phyloP scores from a whole-genome alignment of 2,888 invertebrate species.

The Spialia ferax region DNA sequence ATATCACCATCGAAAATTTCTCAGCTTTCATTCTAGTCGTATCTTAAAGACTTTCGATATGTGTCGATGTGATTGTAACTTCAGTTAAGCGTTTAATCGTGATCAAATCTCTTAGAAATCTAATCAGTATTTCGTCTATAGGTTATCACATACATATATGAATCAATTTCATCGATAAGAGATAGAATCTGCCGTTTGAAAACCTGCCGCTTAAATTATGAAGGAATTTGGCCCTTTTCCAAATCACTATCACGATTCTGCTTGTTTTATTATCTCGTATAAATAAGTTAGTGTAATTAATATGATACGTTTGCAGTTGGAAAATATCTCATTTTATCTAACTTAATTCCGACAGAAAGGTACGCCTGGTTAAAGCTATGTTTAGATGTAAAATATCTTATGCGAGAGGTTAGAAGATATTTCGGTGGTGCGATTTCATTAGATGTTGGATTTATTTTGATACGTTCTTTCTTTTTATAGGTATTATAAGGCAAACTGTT shows the following conservation, averaged over 20 bases:
- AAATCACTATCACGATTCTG: not conserved
- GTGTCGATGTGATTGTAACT: not conserved
- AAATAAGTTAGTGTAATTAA: conserved; percentile 4
- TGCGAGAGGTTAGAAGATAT: no score
- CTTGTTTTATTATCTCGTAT: conserved; percentile 3
- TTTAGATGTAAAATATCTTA: no score
- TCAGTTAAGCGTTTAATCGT: conserved; percentile 1
- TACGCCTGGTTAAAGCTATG: no score
- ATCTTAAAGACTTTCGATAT: not conserved
- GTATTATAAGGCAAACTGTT: no score
- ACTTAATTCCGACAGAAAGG: not conserved
- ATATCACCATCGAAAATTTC: not conserved
- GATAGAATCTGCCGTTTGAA: conserved; percentile 4
- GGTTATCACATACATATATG: not conserved
- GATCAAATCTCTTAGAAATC: not conserved
- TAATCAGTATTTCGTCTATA: not conserved
- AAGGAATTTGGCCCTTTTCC: conserved; percentile 10
- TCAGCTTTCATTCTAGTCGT: not conserved
- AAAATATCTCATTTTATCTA: not conserved
- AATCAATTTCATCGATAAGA: not conserved
- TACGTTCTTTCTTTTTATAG: no score
- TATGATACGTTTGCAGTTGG: not conserved
- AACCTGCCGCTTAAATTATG: not conserved
- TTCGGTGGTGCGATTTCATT: no score
- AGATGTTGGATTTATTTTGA: no score